Evolutionary conservation across 2,113 vertebrate species (phyloP), one percentile per base, ranked within the genome.

Genomic region (Corythornis cristatus): DNA sequence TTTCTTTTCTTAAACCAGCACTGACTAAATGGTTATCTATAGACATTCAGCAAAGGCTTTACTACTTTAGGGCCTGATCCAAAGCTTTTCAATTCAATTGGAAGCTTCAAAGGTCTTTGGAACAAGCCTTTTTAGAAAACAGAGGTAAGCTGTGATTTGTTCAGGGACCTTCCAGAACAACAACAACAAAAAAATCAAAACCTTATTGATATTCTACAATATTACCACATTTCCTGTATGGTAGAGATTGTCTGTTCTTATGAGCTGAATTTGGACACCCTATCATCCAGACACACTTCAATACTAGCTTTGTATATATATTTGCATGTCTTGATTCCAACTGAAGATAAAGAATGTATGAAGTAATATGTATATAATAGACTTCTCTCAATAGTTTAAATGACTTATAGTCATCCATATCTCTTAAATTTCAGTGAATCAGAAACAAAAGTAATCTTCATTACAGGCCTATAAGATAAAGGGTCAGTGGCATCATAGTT

Each of bases 1-100:
- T 91, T 95, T 74, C 83, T 89, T 93, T 90, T 66, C 82, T 88
- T 78, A 91, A 95, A 33, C 37, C 56, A 66, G 19, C 35, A 77
- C 3, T 13, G 87, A 91, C 61, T 92, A 89, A 93, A 79, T 84
- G 81, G 58, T 88, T 94, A 88, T 95, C 93, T 93, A 26, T 89
- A 90, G 82, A 86, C 83, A 31, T 95, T 84, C 79, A 86, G 46
- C 46, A 82, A 62, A 93, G 65, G 17, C 73, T 91, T 95, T 90
- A 40, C 48, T 93, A 51, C 57, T 80, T 89, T 82, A 77, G 15
- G 51, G 76, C 72, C 35, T 62, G 28, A 86, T 95, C 67, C 75
- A 93, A 81, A 90, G 54, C n/a, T 62, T 73, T 31, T 88, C 84
- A 48, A 89, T 28, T 84, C 79, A 88, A 18, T 18, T 37, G 68